phyloP scores from a whole-genome alignment of 2,888 invertebrate species.

The Epinotia bilunana region DNA sequence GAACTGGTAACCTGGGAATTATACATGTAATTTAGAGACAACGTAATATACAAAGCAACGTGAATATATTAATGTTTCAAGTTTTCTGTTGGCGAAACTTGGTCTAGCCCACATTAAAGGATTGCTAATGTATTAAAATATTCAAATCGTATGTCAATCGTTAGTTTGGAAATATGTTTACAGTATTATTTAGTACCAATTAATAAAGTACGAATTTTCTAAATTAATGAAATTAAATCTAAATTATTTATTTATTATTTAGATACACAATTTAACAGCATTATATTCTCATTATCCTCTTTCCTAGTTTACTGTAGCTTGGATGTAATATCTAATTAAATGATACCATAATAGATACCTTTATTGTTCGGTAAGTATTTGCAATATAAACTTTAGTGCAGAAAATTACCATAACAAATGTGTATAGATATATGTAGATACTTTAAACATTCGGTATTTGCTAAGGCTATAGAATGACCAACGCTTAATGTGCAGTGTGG shows the following conservation, averaged over 20 bases:
- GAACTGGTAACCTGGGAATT: conserved; percentile 38
- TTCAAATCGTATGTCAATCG: not conserved
- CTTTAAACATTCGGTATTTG: not conserved
- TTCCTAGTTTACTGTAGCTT: too few relatives aligned
- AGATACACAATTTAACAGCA: too few relatives aligned
- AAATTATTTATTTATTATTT: too few relatives aligned
- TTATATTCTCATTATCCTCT: too few relatives aligned
- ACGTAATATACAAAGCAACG: not conserved
- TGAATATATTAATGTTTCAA: conserved; percentile 29
- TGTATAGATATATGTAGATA: not conserved
- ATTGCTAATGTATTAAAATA: conserved; percentile 16
- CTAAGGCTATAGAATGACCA: not conserved
- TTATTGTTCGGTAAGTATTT: not conserved
- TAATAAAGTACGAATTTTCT: too few relatives aligned
- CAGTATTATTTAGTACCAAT: not conserved
- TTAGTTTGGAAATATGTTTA: not conserved
- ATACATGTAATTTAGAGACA: conserved; percentile 16
- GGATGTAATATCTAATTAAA: too few relatives aligned
- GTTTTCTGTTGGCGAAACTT: conserved; percentile 15
- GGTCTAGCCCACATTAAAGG: not conserved
- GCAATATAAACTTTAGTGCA: not conserved
- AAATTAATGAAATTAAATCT: too few relatives aligned
- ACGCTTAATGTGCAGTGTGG: too few relatives aligned
- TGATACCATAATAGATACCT: too few relatives aligned
- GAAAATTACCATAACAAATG: not conserved